Base-by-base conservation (phyloP, 23 tunicate species). In the Clavelina lepadiformis region DNA sequence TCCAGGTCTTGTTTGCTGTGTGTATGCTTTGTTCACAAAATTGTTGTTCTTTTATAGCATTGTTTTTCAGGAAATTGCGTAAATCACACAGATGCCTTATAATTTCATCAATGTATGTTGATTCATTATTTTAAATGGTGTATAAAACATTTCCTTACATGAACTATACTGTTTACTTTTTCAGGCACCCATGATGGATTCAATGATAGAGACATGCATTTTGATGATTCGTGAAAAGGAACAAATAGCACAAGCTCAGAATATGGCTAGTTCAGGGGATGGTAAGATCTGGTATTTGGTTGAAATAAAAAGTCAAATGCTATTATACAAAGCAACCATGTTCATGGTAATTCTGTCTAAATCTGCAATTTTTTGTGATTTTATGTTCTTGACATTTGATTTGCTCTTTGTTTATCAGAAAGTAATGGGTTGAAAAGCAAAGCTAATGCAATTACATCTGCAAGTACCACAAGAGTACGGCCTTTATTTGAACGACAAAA, bases 171-270 rank as follows among this genome's bases (percentile, higher is more conserved):
- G 8, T 53, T 0, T 5, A 56, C 24, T 22, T 38, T 2, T 30
- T 27, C 56, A 86, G 95, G 85, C 95, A 22, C 72, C 83, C 35
- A 86, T 86, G 95, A 86, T 86, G 95, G 78, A 78, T 29, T 86
- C 95, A 20, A 86, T 86, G 95, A 86, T 86, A 15, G 95, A 86
- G 50, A 75, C 95, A 28, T 86, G 95, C 34, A 66, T 77, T 61
- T 32, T 54, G 1, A 58, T 63, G 70, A 29, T 63, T 29, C 27
- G 61, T 0, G 79, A 86, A 31, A 72, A 63, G 28, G 78, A 78
- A 50, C 79, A 63, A 51, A 57, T 15, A 22, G 73, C 63, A 33
- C n/a, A 19, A 19, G 71, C 63, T 45, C 57, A 28, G 35, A 35
- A 24, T 7, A n/a, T n/a, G n/a, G n/a, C n/a, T n/a, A n/a, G n/a